Base-by-base conservation (phyloP, 2,797 vertebrate genomes). In the Geotrypetes seraphini region DNA sequence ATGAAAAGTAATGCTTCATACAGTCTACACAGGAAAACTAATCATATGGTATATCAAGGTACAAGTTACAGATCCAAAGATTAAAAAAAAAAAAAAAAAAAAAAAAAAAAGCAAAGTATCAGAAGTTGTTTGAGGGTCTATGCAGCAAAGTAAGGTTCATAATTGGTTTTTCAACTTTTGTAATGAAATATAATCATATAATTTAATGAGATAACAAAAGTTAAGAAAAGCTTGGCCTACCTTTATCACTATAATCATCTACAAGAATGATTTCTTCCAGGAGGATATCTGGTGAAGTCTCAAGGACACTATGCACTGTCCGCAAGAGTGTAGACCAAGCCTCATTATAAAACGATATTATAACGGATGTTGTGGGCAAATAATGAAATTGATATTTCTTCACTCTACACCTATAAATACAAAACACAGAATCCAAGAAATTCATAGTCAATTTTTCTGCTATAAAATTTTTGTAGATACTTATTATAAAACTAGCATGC, bases 211-310 rank as follows among this genome's bases (percentile, higher is more conserved):
- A 21, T 22, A 19, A 4, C 22, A 16, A 22, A 5, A 14, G 10
- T 5, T 7, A 17, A 17, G 13, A 7, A 16, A 9, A 32, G 8
- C 8, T 14, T 5, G 25, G 31, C 62, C 49, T 43, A 99, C 96
- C 92, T 91, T 83, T 74, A n/a, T 97, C 89, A 17, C 96, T 99
- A 57, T 92, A 95, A 79, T 98, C 94, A 55, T 99, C 96, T 33
- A 99, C 94, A 27, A 99, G 82, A 50, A 97, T 89, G 53, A 99
- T 36, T 70, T 99, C 94, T 32, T 78, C 84, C 31, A 99, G 73
- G 39, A 98, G 80, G 33, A 89, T 66, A 61, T 97, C 88, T 0
- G 94, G 92, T 14, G 91, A 90, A 0, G 91, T 99, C 78, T 99
- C 93, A 27, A 99, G 86, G 45, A 98, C 91, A 10, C 92, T 97